Evolutionary conservation across 2,888 invertebrate species (phyloP), one percentile per base, ranked within the genome.

Genomic region (Eristalinus aeneus): DNA sequence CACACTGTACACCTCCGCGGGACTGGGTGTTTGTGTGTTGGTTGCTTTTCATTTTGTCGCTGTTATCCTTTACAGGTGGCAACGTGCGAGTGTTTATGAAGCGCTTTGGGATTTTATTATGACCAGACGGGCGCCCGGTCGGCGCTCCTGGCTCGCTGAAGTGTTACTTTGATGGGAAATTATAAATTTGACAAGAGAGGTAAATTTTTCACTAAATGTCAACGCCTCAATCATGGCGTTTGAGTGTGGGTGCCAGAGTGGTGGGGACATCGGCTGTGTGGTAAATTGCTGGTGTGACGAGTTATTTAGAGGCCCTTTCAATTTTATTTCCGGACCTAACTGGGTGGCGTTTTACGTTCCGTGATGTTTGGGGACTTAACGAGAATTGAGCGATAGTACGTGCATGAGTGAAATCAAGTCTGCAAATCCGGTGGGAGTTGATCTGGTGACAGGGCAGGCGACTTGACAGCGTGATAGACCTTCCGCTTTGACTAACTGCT

Each of bases 21-120:
- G 34, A 1, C 34, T 46, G 16, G n/a, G 16, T 46, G 46, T 6
- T 8, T 16, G 46, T 16, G 46, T 16, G 46, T 32, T 31, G 61
- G 23, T 58, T 16, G 39, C 34, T 20, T 63, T 77, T 83, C 69
- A 75, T 84, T 79, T 79, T 53, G 64, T 22, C 20, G 39, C 60
- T 67, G 69, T 74, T 69, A 75, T 79, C 54, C 74, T 84, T 84
- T 84, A 12, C 83, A 83, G 83, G 83, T 83, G 78, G 58, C 32
- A 61, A 22, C 36, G 58, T 63, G 39, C 16, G 36, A 31, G 53
- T 61, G 68, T 75, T 71, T 34, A 71, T 32, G 32, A 46, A 64
- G 58, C 64, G 20, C 2, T 63, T 68, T 58, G 56, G 56, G 69
- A 39, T 77, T 71, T 71, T 46, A 56, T 77, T 77, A 64, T 58